Evolutionary conservation across 2,113 vertebrate species (phyloP), one percentile per base, ranked within the genome.

Genomic region (Coturnix japonica): DNA sequence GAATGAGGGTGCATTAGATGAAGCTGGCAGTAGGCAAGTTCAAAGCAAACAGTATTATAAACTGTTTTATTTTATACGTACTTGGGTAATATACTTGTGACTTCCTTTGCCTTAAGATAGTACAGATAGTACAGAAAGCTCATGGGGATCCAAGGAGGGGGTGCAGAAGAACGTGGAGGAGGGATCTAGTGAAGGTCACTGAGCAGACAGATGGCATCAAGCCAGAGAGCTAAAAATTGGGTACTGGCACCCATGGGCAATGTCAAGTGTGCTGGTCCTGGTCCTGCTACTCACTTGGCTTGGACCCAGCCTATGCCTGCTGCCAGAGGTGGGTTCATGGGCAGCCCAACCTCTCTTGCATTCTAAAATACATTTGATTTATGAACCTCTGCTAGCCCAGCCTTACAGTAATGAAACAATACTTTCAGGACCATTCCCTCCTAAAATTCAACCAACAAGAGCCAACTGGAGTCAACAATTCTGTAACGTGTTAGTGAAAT

Each of bases 361-460:
- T 89, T 54, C 71, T 85, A 31, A 43, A 74, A n/a, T 41, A 54
- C 7, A 15, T 15, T 75, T 81, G 61, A 14, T 76, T 72, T 87
- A 49, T 54, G 41, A 76, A 47, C 61, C 59, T 51, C 63, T 37
- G 54, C 54, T 61, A 39, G 17, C 7, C 1, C 28, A 67, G 43
- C 65, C 70, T 79, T 72, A n/a, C 39, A 79, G 51, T 89, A 94
- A 57, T 65, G 49, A 90, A 90, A 80, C 30, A 57, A 75, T 60
- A 37, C 14, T 87, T 84, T 41, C 22, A 84, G 39, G 47, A 69
- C n/a, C 46, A 69, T 57, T 16, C 19, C 17, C 39, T 89, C 39
- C 89, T 84, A 57, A 78, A 84, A 65, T 89, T 81, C 30, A 69
- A 19, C 59, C n/a, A 47, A 4, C 30, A 31, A 44, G 10, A 49